phyloP scores from a whole-genome alignment of 2,888 invertebrate genomes.

The Podabrus alpinus region DNA sequence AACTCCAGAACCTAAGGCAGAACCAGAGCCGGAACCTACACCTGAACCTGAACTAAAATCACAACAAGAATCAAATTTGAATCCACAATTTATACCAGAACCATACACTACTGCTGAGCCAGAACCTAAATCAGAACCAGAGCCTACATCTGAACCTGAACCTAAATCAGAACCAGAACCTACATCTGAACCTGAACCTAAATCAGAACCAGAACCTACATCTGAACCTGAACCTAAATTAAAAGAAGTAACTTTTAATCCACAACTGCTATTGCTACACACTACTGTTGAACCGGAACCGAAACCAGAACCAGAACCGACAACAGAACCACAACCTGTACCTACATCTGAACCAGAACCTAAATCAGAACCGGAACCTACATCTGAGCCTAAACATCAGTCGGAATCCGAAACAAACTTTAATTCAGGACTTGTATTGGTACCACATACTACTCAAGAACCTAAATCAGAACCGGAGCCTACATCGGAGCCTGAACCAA shows the following conservation, averaged over 20 bases:
- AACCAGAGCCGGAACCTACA: conserved; percentile 45
- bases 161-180: conserved; percentile 35
- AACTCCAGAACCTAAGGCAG: conserved; percentile 43
- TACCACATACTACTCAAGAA: conserved; percentile 30
- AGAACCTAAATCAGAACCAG: conserved; percentile 28
- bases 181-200: conserved; percentile 47
- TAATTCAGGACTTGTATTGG: conserved; percentile 31
- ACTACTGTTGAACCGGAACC: conserved; percentile 39
- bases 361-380: conserved; percentile 26
- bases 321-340: conserved; percentile 50
- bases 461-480: conserved; percentile 28
- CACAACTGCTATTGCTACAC: conserved; percentile 19
- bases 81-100: conserved; percentile 56
- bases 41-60: conserved; percentile 49
- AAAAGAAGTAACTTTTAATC: conserved; percentile 52
- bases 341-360: conserved; percentile 31
- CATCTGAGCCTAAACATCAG: conserved; percentile 37
- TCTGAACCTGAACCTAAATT: conserved; percentile 51
- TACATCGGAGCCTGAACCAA: conserved; percentile 37
- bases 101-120: conserved; percentile 47
- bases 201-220: conserved; percentile 49
- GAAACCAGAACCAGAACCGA: conserved; percentile 41
- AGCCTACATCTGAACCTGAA: conserved; percentile 24
- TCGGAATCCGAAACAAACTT: conserved; percentile 41
- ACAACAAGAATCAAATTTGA: conserved; percentile 50